These are phyloP conservation scores for Idris sp. DNA, from an alignment of 1,140 invertebrate species.

Conservation along the genomic window DNA sequence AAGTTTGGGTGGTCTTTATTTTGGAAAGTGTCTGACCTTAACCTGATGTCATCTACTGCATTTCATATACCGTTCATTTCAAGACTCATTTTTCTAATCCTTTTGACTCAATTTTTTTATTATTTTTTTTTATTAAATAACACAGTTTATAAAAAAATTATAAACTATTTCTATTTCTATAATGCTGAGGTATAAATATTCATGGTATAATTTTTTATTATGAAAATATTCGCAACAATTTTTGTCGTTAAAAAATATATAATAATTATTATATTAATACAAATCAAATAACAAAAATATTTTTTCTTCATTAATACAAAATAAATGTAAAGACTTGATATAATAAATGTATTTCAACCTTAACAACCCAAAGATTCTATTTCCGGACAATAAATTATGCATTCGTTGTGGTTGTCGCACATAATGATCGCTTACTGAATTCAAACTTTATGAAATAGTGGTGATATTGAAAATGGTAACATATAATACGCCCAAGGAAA, in stretches of 20 bases:
- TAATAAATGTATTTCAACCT: neutral
- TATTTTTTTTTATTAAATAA: too few species aligned
- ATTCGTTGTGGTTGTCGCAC: conserved; percentile 9
- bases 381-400: conserved; percentile 1
- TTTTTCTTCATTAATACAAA: too few species aligned
- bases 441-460: conserved; percentile 25
- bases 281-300: too few species aligned
- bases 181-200: too few species aligned
- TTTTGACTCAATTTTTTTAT: neutral
- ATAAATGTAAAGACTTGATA: neutral
- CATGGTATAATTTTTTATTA: too few species aligned
- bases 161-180: too few species aligned
- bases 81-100: conserved; percentile 1
- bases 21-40: conserved; percentile 53
- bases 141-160: too few species aligned
- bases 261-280: too few species aligned
- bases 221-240: too few species aligned
- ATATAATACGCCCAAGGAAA: conserved; percentile 3
- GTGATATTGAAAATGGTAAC: conserved; percentile 29
- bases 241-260: too few species aligned
- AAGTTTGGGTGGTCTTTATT: conserved; percentile 22
- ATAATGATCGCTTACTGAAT: conserved; percentile 11
- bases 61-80: conserved; percentile 21
- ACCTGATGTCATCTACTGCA: conserved; percentile 42
- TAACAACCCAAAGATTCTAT: conserved; percentile 6